Evolutionary conservation across 2,113 vertebrate genomes (phyloP).

Genomic region (Benitochromis conjunctus): DNA sequence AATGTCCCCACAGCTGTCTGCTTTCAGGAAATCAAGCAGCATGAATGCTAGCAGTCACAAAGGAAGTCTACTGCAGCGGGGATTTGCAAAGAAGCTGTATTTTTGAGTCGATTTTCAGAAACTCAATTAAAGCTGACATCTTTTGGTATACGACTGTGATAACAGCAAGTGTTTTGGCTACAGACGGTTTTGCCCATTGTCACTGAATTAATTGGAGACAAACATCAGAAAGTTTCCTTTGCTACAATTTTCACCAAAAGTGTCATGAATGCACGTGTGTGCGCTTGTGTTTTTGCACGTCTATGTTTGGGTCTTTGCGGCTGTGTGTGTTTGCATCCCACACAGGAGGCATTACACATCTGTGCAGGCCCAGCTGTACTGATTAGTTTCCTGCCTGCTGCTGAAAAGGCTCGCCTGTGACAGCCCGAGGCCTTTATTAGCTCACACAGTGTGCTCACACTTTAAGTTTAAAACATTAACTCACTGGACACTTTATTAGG

Average conservation of each 20-base stretch:
- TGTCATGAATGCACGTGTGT: background rate
- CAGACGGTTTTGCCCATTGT: background rate
- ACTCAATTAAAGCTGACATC: conserved; percentile 10
- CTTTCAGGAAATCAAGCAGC: background rate
- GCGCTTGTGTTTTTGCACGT: background rate
- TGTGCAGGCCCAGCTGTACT: conserved; percentile 25
- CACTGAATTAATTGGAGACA: conserved; percentile 10
- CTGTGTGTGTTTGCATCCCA: background rate
- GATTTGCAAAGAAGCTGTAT: background rate
- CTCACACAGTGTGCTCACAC: background rate
- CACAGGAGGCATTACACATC: conserved; percentile 19
- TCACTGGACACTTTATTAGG: background rate
- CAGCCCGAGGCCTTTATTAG: background rate
- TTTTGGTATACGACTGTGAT: background rate
- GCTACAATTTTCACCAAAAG: background rate
- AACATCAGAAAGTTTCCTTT: conserved; percentile 1
- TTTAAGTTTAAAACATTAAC: background rate
- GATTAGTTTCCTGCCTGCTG: background rate
- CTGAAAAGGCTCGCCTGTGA: background rate
- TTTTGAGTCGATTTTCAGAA: background rate
- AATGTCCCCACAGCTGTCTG: background rate
- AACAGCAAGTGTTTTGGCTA: background rate
- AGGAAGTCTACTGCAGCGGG: background rate
- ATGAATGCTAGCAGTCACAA: background rate
- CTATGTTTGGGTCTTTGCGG: background rate